These are phyloP conservation scores for Sapajus apella DNA, from an alignment of 2,113 vertebrate genomes.

Conservation along the genomic window DNA sequence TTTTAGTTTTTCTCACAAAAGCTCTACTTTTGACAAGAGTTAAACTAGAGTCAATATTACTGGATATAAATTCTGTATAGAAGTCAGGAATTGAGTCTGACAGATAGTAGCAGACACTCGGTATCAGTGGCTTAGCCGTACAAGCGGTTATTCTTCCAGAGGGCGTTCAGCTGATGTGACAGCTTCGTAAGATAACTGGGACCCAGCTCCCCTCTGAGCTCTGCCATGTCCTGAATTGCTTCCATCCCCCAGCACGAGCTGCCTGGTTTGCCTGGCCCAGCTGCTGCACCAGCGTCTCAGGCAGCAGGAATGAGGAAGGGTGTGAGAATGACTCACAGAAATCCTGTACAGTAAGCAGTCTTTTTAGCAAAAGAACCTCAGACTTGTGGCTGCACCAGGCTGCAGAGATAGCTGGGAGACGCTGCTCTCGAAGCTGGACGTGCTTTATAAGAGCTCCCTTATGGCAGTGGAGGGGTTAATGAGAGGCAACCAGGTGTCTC, in stretches of 20 bases:
- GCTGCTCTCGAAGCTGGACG: background rate
- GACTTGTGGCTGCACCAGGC: background rate
- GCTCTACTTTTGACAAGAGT: background rate
- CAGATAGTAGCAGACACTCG: background rate
- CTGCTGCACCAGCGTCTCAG: background rate
- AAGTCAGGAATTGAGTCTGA: background rate
- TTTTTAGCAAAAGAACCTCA: background rate
- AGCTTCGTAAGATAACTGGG: background rate
- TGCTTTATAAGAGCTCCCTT: background rate
- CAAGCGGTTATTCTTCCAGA: background rate
- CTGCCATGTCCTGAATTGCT: background rate
- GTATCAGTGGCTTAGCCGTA: background rate
- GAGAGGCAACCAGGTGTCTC: background rate
- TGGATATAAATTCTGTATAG: too few species aligned
- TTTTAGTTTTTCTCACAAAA: background rate
- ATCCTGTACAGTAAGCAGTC: fast-evolving
- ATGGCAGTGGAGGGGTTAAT: background rate
- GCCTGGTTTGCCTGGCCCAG: background rate
- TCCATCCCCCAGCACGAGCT: background rate
- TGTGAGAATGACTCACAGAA: background rate
- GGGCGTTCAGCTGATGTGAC: background rate
- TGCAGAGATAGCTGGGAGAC: background rate
- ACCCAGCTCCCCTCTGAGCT: too few species aligned
- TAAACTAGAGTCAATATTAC: background rate
- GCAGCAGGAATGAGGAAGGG: background rate